A percentile compares a stretch with the other conserved stretches of the same genome.
Evolutionary conservation across 2,113 vertebrate genomes (phyloP).

Genomic region (Calyptommatus sinebrachiatus): DNA sequence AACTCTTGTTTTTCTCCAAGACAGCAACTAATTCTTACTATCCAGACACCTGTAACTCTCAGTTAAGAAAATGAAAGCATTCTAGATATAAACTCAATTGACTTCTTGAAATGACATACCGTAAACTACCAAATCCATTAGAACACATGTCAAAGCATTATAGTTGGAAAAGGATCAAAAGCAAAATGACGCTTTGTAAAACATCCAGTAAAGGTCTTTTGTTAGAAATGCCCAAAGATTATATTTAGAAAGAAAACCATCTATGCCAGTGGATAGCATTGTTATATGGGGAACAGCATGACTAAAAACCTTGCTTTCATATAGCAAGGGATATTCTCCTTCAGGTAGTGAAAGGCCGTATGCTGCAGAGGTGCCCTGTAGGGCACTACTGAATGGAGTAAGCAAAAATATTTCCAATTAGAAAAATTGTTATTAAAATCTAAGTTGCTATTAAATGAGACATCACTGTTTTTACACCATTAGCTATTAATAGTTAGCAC

Average conservation of each 20-base stretch:
- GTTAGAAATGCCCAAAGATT: background rate
- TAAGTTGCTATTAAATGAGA: background rate
- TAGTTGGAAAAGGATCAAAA: background rate
- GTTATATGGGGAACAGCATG: too few relatives aligned
- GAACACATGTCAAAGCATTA: background rate
- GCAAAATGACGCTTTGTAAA: background rate
- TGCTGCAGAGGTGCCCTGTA: too few relatives aligned
- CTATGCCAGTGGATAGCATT: background rate
- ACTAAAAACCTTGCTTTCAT: too few relatives aligned
- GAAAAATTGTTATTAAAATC: conserved; percentile 1
- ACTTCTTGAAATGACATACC: background rate
- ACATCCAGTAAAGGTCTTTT: background rate
- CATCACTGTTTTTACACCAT: background rate
- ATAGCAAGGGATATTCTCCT: too few relatives aligned
- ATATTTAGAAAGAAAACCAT: background rate
- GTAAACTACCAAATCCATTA: background rate
- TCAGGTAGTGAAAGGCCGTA: too few relatives aligned
- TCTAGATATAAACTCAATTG: background rate
- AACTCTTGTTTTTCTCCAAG: background rate
- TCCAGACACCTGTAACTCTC: background rate
- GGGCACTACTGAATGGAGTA: background rate
- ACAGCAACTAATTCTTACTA: background rate
- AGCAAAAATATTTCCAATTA: background rate
- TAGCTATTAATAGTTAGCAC: background rate
- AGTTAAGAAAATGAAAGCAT: background rate